These are phyloP conservation scores for Synaphobranchus kaupii DNA, from an alignment of 2,797 vertebrate species.

Conservation along the genomic window DNA sequence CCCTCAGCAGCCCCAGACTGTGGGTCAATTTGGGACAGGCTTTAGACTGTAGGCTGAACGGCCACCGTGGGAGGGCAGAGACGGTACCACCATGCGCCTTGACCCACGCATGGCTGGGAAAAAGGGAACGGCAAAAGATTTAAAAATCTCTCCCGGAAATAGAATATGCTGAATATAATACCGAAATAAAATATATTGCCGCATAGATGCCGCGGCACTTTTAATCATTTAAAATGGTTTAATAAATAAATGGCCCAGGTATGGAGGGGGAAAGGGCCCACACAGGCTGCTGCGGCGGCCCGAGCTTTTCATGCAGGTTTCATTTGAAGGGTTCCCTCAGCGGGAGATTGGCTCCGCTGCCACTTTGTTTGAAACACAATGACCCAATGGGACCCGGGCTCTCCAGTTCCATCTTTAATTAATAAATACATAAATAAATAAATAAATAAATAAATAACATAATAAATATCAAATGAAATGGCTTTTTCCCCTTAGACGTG, in stretches of 20 bases:
- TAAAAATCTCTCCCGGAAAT: too few relatives aligned
- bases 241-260: not conserved
- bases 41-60: too few relatives aligned
- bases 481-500: constrained; percentile 47
- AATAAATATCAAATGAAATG: not conserved
- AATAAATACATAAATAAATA: not conserved
- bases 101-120: too few relatives aligned
- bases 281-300: not conserved
- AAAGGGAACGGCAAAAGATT: too few relatives aligned
- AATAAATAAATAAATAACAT: not conserved
- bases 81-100: too few relatives aligned
- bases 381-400: not conserved
- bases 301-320: not conserved
- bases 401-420: not conserved
- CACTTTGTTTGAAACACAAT: not conserved
- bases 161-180: too few relatives aligned
- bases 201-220: too few relatives aligned
- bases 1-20: too few relatives aligned
- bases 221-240: too few relatives aligned
- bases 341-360: not conserved
- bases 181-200: too few relatives aligned
- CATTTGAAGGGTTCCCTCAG: not conserved
- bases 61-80: too few relatives aligned
- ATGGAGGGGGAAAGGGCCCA: not conserved
- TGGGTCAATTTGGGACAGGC: too few relatives aligned